Percentiles rank a stretch among this genome's conserved stretches.
These are phyloP conservation scores for Eutolmus rufibarbis DNA, from an alignment of 2,888 invertebrate genomes.

Conservation along the genomic window DNA sequence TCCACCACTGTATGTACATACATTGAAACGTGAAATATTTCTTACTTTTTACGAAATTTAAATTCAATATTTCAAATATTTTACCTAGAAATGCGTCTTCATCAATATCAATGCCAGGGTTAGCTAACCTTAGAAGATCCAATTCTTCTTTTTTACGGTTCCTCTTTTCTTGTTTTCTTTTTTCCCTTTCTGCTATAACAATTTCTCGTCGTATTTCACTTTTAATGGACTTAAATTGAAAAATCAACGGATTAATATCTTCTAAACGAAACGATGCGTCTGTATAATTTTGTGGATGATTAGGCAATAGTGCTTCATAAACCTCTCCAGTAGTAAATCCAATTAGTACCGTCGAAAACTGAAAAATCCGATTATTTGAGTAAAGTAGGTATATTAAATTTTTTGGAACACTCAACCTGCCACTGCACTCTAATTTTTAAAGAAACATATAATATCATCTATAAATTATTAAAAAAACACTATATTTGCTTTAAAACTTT, in stretches of 20 bases:
- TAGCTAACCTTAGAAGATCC: slow-evolving; percentile 66
- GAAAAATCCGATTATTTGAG: not conserved
- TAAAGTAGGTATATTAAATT: no score
- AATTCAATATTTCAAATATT: slow-evolving; percentile 21
- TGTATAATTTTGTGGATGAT: slow-evolving; percentile 62
- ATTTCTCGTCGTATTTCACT: slow-evolving; percentile 68
- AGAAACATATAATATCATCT: no score
- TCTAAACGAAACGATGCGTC: slow-evolving; percentile 62
- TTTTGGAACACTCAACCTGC: not conserved
- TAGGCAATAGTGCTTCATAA: slow-evolving; percentile 65
- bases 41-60: no score
- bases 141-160: slow-evolving; percentile 67
- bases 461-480: no score
- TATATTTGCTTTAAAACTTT: no score
- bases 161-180: slow-evolving; percentile 64
- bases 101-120: slow-evolving; percentile 69
- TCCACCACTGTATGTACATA: no score
- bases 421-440: no score
- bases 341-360: slow-evolving; percentile 58
- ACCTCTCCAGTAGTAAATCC: slow-evolving; percentile 68
- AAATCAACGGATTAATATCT: slow-evolving; percentile 56
- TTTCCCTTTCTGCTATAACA: slow-evolving; percentile 67
- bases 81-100: slow-evolving; percentile 70
- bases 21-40: no score
- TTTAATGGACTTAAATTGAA: slow-evolving; percentile 68